Conservation (phyloP, 1,140 invertebrate species). For the Dysdera silvatica region DNA sequence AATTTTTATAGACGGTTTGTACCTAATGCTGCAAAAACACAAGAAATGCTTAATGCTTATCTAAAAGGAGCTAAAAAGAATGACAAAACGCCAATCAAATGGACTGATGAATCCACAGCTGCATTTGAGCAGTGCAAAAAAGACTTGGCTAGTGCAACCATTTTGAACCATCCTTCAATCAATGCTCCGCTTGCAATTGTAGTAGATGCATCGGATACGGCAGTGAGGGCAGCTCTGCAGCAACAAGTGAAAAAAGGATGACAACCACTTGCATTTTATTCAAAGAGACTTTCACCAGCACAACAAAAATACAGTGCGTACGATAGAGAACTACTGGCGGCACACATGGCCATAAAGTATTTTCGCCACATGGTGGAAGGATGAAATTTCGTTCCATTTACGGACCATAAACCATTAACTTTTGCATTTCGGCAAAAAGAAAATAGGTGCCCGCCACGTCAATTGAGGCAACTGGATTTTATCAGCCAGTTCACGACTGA, state of each 20-base stretch:
- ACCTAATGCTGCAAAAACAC: too few species aligned
- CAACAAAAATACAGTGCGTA: constrained; percentile 27
- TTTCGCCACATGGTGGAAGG: constrained; percentile 38
- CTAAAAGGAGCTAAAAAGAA: too few species aligned
- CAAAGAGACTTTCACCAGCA: background rate
- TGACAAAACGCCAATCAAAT: background rate
- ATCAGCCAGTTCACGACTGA: constrained; percentile 42
- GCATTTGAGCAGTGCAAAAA: constrained; percentile 42
- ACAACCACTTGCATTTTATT: constrained; percentile 22
- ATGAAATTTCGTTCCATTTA: constrained; percentile 34
- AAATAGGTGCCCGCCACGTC: constrained; percentile 29
- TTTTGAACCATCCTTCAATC: constrained; percentile 1
- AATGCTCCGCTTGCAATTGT: background rate
- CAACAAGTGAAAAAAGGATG: background rate
- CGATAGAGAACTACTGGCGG: constrained; percentile 36
- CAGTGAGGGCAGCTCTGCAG: background rate
- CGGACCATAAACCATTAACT: constrained; percentile 38
- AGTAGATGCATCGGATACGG: constrained; percentile 6
- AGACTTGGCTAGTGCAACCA: constrained; percentile 29
- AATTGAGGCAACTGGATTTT: constrained; percentile 39
- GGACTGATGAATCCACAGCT: background rate
- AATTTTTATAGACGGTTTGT: too few species aligned
- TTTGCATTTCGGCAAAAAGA: constrained; percentile 29
- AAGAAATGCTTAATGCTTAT: too few species aligned
- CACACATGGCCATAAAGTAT: constrained; percentile 33